Conservation (phyloP, 2,888 invertebrate species). For the Leptothorax acervorum region DNA sequence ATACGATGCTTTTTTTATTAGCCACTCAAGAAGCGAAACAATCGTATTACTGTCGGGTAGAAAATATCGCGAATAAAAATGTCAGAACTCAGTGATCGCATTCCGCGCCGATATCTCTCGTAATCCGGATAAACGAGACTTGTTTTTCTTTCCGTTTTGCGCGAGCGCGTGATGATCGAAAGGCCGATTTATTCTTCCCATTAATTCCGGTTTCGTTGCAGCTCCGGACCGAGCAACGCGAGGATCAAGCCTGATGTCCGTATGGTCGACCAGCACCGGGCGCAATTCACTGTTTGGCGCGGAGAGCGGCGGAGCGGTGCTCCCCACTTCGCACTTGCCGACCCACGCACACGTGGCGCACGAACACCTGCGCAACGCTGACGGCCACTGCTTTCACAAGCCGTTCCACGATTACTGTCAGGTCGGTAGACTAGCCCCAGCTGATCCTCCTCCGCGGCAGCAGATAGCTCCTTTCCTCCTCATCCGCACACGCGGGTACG, state of each 20-base stretch:
- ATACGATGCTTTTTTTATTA: not conserved
- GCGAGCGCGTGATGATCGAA: not conserved
- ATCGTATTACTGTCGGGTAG: not conserved
- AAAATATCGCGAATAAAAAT: not conserved
- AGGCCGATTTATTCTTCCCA: not conserved
- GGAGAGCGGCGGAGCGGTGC: constrained; percentile 80
- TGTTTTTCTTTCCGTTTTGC: not conserved
- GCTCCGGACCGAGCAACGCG: constrained; percentile 74
- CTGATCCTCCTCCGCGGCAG: not conserved
- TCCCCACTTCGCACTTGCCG: constrained; percentile 79
- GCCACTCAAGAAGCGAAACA: not conserved
- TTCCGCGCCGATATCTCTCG: too few species aligned
- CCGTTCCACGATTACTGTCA: constrained; percentile 81
- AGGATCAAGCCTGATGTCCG: constrained; percentile 83
- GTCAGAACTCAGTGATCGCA: too few species aligned
- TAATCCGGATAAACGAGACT: not conserved
- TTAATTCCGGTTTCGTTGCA: constrained; percentile 62
- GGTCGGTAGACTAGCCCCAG: constrained; percentile 75
- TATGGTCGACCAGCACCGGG: constrained; percentile 85
- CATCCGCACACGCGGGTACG: too few species aligned
- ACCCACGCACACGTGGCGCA: constrained; percentile 78
- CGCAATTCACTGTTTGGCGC: constrained; percentile 84
- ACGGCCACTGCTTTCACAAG: constrained; percentile 83
- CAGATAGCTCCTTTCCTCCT: not conserved
- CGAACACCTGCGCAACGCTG: constrained; percentile 80